Base-by-base conservation (phyloP, 2,113 vertebrate genomes). In the Sylvia atricapilla region DNA sequence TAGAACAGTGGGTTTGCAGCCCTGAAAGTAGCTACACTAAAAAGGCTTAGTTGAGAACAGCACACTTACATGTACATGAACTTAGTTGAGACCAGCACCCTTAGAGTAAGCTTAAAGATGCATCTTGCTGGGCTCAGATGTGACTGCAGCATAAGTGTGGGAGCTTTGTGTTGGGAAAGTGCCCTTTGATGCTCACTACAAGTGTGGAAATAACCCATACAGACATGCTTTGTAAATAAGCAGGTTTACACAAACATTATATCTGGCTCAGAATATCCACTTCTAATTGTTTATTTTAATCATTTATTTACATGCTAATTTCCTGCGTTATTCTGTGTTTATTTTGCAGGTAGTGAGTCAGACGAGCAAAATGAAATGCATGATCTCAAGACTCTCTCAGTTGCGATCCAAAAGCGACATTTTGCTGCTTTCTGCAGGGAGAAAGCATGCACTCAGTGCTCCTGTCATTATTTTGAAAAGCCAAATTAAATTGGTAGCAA, bases 231-330 rank as follows among this genome's bases (percentile, higher is more conserved):
- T 46, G 67, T 66, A 80, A 92, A 73, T 43, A 88, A 92, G 47
- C 33, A 74, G 17, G 15, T 58, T 86, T 79, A 44, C 25, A 58
- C 31, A 59, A 90, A 68, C 58, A 80, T 76, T 53, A 47, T 53
- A 93, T 55, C 59, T 90, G 75, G 22, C 62, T 84, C 50, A 77
- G 74, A 88, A 39, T 31, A 80, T 49, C 18, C 13, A 47, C 69
- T 88, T 90, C n/a, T 86, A 80, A 74, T 67, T 14, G 10, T 74
- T 94, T 86, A 28, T 80, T 85, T 66, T 92, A 87, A 85, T 77
- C 18, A 90, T 62, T 74, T 90, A 92, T 88, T 92, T 80, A 77
- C 55, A 81, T 2, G 3, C 30, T 39, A 81, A 73, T 90, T 92
- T 92, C 33, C 55, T 80, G 25, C 43, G 44, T 77, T 83, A 69